Evolutionary conservation across 2,113 vertebrate species (phyloP), one percentile per base, ranked within the genome.

Genomic region (Myiozetetes cayanensis): DNA sequence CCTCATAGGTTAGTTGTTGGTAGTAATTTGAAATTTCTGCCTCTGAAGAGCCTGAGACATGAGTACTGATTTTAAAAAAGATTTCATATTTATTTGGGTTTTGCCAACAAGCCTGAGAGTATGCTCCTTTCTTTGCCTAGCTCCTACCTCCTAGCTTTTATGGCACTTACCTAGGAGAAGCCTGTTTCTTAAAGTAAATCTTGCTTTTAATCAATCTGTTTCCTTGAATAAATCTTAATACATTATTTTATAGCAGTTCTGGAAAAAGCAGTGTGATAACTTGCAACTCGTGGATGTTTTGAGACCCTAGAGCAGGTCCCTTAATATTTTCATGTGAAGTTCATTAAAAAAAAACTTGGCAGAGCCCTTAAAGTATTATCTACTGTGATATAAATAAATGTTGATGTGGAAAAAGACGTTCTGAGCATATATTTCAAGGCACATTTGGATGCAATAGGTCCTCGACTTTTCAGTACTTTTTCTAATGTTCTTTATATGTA

Each of bases 11-110:
- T 46, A 44, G 8, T 55, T 49, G 2, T 41, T 58, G 41, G 4
- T 6, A 82, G 17, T 55, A 4, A 77, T 35, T 84, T 67, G 25
- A 80, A 66, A 31, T 49, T 76, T 53, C n/a, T 85, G 14, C 9
- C 27, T 76, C 52, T 85, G 17, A 55, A 55, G 31, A 66, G 11
- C 0, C 6, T 43, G 2, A 63, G 3, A 44, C 1, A 1, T 20
- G 13, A 94, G 53, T 50, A 67, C 1, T 44, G 74, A 59, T 10
- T 74, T 63, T 5, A 8, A 46, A 46, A 89, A 23, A 58, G 0
- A 1, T 39, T 62, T 83, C 2, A 7, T 28, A 31, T 46, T 75
- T 79, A 27, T 63, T 47, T 53, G 49, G 37, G 15, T 4, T 58
- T 71, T 85, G 4, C 49, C 35, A 72, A 46, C 28, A 75, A 73